Base-by-base conservation (phyloP, 2,113 vertebrate genomes). In the Anoplopoma fimbria region DNA sequence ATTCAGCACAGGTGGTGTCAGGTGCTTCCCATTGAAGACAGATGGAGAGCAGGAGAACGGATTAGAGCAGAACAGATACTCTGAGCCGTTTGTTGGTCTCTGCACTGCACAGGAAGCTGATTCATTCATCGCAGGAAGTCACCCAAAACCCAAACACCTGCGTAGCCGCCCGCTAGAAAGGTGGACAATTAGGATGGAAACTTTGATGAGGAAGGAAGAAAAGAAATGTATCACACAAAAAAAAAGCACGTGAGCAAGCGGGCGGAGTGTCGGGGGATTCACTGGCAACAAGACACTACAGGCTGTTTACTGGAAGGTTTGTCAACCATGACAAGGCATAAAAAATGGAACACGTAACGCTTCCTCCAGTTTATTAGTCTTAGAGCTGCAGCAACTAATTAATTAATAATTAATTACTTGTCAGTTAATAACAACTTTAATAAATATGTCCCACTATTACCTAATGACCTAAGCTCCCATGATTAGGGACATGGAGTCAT, bases 1-100 rank as follows among this genome's bases (percentile, higher is more conserved):
- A 84, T 81, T 77, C 75, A 58, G 91, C 83, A 81, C 91, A 93
- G 91, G 93, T 92, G 93, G 89, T 83, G 83, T 90, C 89, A 90
- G 89, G 92, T 84, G 89, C 60, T 91, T 91, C 91, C 87, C 87
- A 62, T 38, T 67, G 73, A 80, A 92, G 91, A 77, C 88, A 91
- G 88, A 90, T 82, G 88, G 88, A 85, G 83, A 85, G 83, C 79
- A 83, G 76, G 72, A 91, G 79, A 84, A 80, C 71, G 84, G 89
- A 88, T 87, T 88, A 88, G 55, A 83, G 70, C 74, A 29, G 63
- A 75, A 77, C 83, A 84, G 70, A 79, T 72, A 88, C 75, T 55
- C 64, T 81, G 67, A 88, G 70, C 65, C 67, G 23, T 75, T 77
- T 69, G 87, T 81, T 75, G 62, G 72, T 82, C 75, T 77, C 72